Conservation (phyloP, 2,797 vertebrate genomes). For the Heterohyrax brucei region DNA sequence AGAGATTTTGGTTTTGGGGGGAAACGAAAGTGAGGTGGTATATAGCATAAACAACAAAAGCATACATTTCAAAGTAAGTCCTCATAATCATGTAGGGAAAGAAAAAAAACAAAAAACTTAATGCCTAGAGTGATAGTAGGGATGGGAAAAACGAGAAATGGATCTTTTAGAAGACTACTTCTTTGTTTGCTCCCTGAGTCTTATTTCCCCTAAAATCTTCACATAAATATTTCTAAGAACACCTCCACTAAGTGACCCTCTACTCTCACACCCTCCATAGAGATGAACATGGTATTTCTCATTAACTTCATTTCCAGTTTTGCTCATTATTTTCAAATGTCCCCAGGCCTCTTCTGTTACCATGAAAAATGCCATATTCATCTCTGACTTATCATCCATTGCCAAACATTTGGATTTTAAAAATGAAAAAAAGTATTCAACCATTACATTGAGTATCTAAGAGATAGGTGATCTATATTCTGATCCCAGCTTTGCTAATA, state of each 20-base stretch:
- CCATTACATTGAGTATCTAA: slow-evolving; percentile 6
- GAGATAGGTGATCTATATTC: slow-evolving; percentile 37
- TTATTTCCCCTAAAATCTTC: slow-evolving; percentile 2
- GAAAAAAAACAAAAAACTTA: not conserved
- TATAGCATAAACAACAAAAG: not conserved
- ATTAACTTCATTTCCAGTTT: slow-evolving; percentile 38
- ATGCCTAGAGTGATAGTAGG: not conserved
- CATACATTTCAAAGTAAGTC: not conserved
- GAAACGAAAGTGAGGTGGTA: not conserved
- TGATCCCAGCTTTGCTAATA: slow-evolving; percentile 63
- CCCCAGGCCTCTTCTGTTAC: slow-evolving; percentile 35
- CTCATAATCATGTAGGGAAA: not conserved
- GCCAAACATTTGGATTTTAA: slow-evolving; percentile 53
- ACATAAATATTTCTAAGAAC: not conserved
- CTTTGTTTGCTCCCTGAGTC: not conserved
- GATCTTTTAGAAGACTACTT: slow-evolving; percentile 4
- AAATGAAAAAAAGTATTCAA: slow-evolving; percentile 7
- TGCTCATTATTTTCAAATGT: slow-evolving; percentile 56
- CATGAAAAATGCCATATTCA: slow-evolving; percentile 37
- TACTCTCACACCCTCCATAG: not conserved
- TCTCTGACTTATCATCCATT: slow-evolving; percentile 55
- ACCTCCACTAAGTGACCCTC: not conserved
- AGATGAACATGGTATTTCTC: not conserved
- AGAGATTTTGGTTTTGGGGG: not conserved
- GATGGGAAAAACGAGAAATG: not conserved